Base-by-base conservation (phyloP, 2,797 vertebrate species). In the Cirrhinus molitorella region DNA sequence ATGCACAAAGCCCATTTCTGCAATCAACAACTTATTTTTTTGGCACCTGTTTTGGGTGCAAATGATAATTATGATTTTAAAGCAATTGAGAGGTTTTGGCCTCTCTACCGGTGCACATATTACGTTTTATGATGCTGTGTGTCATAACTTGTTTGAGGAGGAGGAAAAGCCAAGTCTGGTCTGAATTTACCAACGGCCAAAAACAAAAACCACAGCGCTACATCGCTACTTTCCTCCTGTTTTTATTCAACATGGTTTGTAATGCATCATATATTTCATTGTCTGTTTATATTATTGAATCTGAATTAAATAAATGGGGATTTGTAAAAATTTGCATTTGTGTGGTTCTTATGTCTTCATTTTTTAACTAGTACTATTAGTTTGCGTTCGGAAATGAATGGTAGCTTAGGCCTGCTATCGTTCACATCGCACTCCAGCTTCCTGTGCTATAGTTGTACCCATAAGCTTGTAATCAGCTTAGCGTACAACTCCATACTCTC, bases 391-490 rank as follows among this genome's bases (percentile, higher is more conserved):
- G 34, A 66, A 3, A 37, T 85, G 67, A 85, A 79, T 82, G 37
- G 10, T 3, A 23, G n/a, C 28, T 17, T 6, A 7, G 31, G 14
- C 11, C 34, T 71, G 67, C 63, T 83, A 47, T 68, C 72, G 79
- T 73, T 87, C 37, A 53, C 84, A 61, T 83, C 78, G 53, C 73
- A 83, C 82, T 47, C 80, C 61, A 37, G 23, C 86, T 83, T 66
- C 72, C 7, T 2, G 19, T 55, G 68, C 91, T 92, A 93, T 90
- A 92, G 91, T 93, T 92, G 90, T 89, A 77, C 71, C 1, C 0
- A 23, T 94, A 94, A 94, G 92, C 91, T 88, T 83, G 84, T 95
- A 90, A 94, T 88, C 79, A 77, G 89, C 88, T 94, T 87, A 90
- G 87, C 83, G 40, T 71, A 75, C 83, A 88, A 80, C 75, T 90